Evolutionary conservation across 2,888 invertebrate genomes (phyloP), one percentile per base, ranked within the genome.

Genomic region (Gryllus longicercus): DNA sequence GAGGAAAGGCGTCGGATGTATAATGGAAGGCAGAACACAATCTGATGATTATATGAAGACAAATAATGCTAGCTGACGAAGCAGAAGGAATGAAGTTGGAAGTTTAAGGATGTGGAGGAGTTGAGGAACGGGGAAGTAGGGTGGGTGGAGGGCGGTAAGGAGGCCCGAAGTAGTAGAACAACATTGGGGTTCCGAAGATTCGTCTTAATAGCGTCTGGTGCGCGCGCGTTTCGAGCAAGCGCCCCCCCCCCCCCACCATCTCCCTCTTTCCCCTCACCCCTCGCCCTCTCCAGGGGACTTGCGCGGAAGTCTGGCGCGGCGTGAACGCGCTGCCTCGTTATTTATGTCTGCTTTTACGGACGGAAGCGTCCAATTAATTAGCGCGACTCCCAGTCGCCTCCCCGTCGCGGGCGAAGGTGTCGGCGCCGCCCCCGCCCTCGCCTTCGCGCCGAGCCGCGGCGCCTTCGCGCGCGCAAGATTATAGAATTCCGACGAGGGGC

Each of bases 21-120:
- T 63, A 63, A 63, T 63, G 63, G 63, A 63, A 63, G n/a, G 63
- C 63, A 63, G 63, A 63, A 63, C 63, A n/a, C 63, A 63, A 63
- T 63, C 63, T 63, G 63, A 63, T 63, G 63, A 63, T 63, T 63
- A 63, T 63, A 63, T 63, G 63, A 63, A 63, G 63, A 75, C 77
- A 50, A 38, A 49, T n/a, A 77, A 77, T 77, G 77, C 77, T 77
- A 49, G 21, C 23, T 75, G 23, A 25, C 23, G 75, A 25, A 75
- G 75, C 23, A 75, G 75, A 25, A 21, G 75, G 75, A 75, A 75
- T 23, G 75, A 75, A 23, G 75, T n/a, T 63, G n/a, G n/a, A 63
- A 63, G 63, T 63, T 63, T 12, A 16, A 63, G 63, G 16, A 63
- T 63, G 63, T n/a, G 63, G n/a, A 5, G 63, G 63, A 63, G 38